These are phyloP conservation scores for Myioborus melanocephalus DNA, from an alignment of 2,797 vertebrate genomes.

Conservation along the genomic window DNA sequence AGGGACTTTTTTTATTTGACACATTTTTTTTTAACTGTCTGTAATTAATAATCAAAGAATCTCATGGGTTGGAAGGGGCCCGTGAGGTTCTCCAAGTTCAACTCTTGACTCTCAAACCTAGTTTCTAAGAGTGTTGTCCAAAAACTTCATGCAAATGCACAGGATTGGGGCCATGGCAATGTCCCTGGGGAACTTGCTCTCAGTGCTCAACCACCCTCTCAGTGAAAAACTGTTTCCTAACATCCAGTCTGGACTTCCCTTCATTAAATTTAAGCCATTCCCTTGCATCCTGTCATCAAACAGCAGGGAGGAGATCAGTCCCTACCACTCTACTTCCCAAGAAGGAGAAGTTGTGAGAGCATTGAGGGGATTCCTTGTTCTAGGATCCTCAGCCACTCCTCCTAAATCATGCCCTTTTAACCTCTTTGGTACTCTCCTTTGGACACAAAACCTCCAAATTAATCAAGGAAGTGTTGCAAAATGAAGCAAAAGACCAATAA, in stretches of 20 bases:
- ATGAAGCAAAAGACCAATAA: background rate
- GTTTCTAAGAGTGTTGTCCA: background rate
- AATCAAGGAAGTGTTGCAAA: background rate
- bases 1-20: background rate
- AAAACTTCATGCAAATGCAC: background rate
- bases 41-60: background rate
- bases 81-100: background rate
- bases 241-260: background rate
- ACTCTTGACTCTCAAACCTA: background rate
- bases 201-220: background rate
- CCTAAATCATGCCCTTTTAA: background rate
- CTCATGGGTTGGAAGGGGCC: background rate
- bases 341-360: background rate
- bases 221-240: background rate
- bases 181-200: background rate
- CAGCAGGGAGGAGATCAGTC: background rate
- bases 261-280: background rate
- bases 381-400: background rate
- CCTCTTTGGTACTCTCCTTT: background rate
- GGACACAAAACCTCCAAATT: background rate
- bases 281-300: too few species aligned
- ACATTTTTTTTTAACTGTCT: background rate
- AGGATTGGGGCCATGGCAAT: background rate
- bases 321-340: background rate
- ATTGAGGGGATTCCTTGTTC: background rate